Evolutionary conservation across 2,113 vertebrate genomes (phyloP).

Genomic region (Otocyon megalotis): DNA sequence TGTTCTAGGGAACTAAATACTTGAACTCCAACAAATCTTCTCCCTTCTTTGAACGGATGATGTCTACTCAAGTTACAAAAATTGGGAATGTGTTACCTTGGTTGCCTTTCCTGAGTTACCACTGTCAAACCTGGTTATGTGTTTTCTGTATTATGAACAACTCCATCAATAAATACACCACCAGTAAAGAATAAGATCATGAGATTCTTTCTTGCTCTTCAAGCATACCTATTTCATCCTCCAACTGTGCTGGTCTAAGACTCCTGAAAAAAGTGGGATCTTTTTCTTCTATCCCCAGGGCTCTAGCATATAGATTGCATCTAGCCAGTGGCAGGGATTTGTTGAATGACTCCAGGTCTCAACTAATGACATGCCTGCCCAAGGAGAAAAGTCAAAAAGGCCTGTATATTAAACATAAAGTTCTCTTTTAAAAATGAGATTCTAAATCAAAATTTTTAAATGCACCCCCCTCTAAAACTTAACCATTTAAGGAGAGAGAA

Average conservation of each 20-base stretch:
- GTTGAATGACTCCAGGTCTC: background rate
- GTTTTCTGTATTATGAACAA: background rate
- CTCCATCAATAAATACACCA: background rate
- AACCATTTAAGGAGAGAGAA: background rate
- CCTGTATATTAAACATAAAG: background rate
- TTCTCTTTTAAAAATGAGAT: background rate
- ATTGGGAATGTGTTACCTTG: background rate
- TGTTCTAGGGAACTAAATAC: background rate
- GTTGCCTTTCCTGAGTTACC: background rate
- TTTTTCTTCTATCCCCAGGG: background rate
- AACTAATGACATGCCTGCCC: background rate
- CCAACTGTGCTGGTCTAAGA: background rate
- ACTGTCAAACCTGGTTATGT: background rate
- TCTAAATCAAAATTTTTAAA: conserved; percentile 18
- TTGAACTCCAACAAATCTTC: background rate
- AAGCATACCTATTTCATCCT: background rate
- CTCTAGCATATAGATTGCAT: rapidly evolving
- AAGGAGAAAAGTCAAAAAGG: background rate
- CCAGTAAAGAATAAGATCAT: background rate
- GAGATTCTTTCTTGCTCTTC: background rate
- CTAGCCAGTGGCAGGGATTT: background rate
- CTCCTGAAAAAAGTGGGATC: background rate
- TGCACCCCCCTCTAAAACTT: background rate
- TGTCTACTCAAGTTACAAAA: background rate
- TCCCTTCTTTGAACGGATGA: background rate